Base-by-base conservation (phyloP, 2,113 vertebrate genomes). In the Zosterops borbonicus region DNA sequence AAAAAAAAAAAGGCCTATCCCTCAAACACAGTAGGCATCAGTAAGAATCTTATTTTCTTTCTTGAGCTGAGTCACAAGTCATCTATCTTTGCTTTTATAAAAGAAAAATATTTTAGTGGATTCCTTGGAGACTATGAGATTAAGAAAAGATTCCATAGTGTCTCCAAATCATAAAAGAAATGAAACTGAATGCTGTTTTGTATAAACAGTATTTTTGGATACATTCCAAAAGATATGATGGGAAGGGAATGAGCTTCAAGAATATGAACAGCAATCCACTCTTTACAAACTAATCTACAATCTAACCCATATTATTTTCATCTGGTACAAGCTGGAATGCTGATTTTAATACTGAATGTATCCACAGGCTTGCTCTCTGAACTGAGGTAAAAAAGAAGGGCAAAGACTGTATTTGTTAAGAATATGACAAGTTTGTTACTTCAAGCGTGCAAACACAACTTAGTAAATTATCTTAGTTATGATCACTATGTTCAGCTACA, bases 131-230 rank as follows among this genome's bases (percentile, higher is more conserved):
- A 82, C 83, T 75, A 78, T 35, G 41, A 90, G 95, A 87, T 91
- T 93, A 94, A 67, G 59, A 49, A 89, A 84, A 95, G 31, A 94
- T 95, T 94, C 76, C 77, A 90, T 46, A 78, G 62, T 55, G 49
- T 79, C 69, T 91, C 49, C 27, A 82, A 55, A 80, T 74, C 14
- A 63, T 70, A 85, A 28, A 56, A 74, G 20, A 86, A 89, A 87
- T 56, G 1, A 84, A 94, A 87, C 31, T 59, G 47, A 94, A 78
- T 1, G 2, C 14, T 81, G 10, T 52, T 87, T 79, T 58, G 52
- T 89, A 91, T 87, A 87, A 94, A 94, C 49, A 92, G 31, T 24
- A 20, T 58, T 87, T 84, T 62, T 62, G 62, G 53, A 95, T 29
- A 58, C 50, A 73, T 87, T 92, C 87, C 89, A 92, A 75, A 52